Conservation (phyloP, 2,888 invertebrate species). For the Pinctada fucata region DNA sequence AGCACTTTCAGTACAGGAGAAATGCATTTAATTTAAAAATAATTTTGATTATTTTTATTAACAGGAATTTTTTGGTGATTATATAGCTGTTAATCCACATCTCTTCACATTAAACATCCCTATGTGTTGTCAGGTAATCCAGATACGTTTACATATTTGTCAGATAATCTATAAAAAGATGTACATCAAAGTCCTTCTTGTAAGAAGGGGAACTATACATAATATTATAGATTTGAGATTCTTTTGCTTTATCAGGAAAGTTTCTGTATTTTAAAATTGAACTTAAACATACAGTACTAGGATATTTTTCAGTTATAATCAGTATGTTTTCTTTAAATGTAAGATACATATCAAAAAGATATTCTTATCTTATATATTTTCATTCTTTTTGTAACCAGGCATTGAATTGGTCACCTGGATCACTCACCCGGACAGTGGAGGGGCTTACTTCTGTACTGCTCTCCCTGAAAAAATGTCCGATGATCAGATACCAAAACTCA, state of each 20-base stretch:
- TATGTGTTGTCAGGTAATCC: constrained; percentile 75
- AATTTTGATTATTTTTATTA: constrained; percentile 42
- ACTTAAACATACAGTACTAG: too few relatives aligned
- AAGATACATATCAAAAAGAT: too few relatives aligned
- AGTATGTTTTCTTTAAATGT: too few relatives aligned
- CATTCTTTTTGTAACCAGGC: constrained; percentile 49
- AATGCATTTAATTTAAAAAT: neutral
- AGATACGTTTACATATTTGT: neutral
- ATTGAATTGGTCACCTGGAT: constrained; percentile 84
- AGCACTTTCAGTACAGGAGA: too few relatives aligned
- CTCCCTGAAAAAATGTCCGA: constrained; percentile 92
- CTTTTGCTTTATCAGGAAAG: too few relatives aligned
- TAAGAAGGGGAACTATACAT: too few relatives aligned
- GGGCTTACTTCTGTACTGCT: constrained; percentile 91
- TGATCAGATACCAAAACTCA: constrained; percentile 91
- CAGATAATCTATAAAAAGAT: too few relatives aligned
- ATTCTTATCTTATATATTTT: too few relatives aligned
- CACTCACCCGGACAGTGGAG: constrained; percentile 88
- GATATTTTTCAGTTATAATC: too few relatives aligned
- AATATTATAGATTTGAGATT: too few relatives aligned
- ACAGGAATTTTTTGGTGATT: constrained; percentile 98
- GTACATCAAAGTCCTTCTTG: too few relatives aligned
- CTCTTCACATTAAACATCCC: constrained; percentile 83
- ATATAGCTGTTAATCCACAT: constrained; percentile 93
- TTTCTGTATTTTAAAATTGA: too few relatives aligned